Evolutionary conservation across 2,888 invertebrate genomes (phyloP).

Genomic region (Chymomyza caudatula): DNA sequence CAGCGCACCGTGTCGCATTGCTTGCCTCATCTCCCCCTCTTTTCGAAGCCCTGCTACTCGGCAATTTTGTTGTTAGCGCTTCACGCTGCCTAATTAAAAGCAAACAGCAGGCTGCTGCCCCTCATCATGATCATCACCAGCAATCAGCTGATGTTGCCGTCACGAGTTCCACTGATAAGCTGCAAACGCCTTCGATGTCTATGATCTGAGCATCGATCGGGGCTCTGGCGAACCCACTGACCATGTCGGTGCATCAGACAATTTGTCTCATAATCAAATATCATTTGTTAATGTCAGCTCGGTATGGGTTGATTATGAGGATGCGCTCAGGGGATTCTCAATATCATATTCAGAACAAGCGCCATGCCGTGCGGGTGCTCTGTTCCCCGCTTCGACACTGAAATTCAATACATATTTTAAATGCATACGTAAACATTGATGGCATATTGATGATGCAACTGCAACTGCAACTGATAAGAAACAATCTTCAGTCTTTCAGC

Average conservation of each 20-base stretch:
- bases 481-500: neutral
- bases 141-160: neutral
- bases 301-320: neutral
- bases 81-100: constrained; percentile 67
- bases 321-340: constrained; percentile 1
- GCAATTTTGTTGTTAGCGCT: constrained; percentile 50
- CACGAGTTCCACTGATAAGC: neutral
- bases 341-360: neutral
- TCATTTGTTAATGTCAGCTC: constrained; percentile 69
- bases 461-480: constrained; percentile 29
- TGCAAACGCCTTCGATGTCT: neutral
- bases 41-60: constrained; percentile 14
- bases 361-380: constrained; percentile 23
- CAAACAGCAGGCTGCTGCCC: constrained; percentile 50
- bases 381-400: constrained; percentile 11
- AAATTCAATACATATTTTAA: constrained; percentile 64
- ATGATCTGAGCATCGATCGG: neutral
- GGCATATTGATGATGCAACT: constrained; percentile 52
- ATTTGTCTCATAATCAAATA: constrained; percentile 73
- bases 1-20: constrained; percentile 5
- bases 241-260: constrained; percentile 50
- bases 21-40: constrained; percentile 2
- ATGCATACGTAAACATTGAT: constrained; percentile 68
- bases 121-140: neutral
- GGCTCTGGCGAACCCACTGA: neutral